Percentiles rank a stretch among this genome's conserved stretches.
Conservation (phyloP, 1,140 invertebrate genomes). For the Bacillus rossius region DNA sequence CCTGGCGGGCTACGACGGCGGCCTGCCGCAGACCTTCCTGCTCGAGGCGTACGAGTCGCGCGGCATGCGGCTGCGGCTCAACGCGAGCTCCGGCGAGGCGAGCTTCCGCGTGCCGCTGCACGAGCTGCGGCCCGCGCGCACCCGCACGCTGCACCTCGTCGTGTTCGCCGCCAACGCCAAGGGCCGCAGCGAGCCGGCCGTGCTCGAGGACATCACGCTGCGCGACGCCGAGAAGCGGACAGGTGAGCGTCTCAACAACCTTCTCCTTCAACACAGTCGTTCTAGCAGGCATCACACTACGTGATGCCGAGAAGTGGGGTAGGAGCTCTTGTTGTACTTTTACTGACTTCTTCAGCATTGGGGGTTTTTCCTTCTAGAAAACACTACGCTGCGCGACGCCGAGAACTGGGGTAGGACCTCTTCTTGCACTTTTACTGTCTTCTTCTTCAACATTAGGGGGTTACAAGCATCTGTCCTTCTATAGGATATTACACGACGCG, state of each 20-base stretch:
- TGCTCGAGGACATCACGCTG: constrained; percentile 79
- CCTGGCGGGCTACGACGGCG: constrained; percentile 75
- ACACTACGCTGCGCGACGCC: too few relatives aligned
- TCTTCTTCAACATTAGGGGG: too few relatives aligned
- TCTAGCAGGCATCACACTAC: too few relatives aligned
- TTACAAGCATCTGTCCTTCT: too few relatives aligned
- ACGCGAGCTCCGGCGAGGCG: constrained; percentile 51
- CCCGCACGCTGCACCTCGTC: constrained; percentile 62
- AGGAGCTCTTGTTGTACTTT: too few relatives aligned
- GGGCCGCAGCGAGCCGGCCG: constrained; percentile 71
- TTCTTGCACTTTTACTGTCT: too few relatives aligned
- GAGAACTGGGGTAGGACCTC: too few relatives aligned
- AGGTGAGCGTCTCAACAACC: constrained; percentile 51
- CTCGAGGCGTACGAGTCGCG: constrained; percentile 71
- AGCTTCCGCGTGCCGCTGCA: constrained; percentile 62
- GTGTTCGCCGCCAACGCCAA: constrained; percentile 84
- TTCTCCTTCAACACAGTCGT: too few relatives aligned
- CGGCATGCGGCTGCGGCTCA: constrained; percentile 62
- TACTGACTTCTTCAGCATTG: too few relatives aligned
- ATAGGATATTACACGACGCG: too few relatives aligned
- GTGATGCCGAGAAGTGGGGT: too few relatives aligned
- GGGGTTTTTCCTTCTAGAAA: too few relatives aligned
- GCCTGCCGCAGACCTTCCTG: constrained; percentile 73
- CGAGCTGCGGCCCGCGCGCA: constrained; percentile 54
- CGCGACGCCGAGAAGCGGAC: constrained; percentile 81